Conservation (phyloP, 1,140 invertebrate genomes). For the Chionoecetes opilio region DNA sequence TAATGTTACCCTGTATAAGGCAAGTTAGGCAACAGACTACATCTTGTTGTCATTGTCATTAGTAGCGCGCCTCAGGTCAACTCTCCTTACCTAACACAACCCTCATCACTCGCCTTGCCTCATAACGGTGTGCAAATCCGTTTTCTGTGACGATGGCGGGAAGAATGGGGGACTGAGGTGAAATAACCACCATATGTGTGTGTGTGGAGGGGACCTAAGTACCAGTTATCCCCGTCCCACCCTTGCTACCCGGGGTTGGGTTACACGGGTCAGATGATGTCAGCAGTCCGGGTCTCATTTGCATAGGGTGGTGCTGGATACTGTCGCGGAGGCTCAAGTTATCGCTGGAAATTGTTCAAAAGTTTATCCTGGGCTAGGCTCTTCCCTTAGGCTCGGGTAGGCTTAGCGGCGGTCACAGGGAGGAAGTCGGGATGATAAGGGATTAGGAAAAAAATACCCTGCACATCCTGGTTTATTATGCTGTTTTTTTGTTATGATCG, state of each 20-base stretch:
- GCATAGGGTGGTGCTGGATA: conserved; percentile 32
- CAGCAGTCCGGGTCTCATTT: conserved; percentile 32
- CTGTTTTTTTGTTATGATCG: conserved; percentile 3
- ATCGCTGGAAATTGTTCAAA: background rate
- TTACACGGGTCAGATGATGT: background rate
- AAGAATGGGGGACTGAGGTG: background rate
- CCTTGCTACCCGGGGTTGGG: background rate
- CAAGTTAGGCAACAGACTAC: background rate
- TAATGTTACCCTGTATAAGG: background rate
- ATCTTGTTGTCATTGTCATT: background rate
- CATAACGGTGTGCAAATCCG: conserved; percentile 13
- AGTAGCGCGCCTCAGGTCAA: background rate
- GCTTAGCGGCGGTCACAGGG: background rate
- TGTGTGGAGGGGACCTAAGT: background rate
- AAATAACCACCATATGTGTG: background rate
- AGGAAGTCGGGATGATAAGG: background rate
- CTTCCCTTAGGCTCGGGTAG: background rate
- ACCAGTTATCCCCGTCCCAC: background rate
- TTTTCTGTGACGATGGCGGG: background rate
- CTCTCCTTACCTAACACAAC: background rate
- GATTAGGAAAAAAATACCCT: no score
- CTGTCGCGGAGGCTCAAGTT: background rate
- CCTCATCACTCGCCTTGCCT: conserved; percentile 3
- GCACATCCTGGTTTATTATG: background rate
- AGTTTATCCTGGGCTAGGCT: background rate